Percentiles rank a stretch among this genome's conserved stretches.
These are phyloP conservation scores for Tetanocera ferruginea DNA, from an alignment of 2,888 invertebrate species.

Conservation along the genomic window DNA sequence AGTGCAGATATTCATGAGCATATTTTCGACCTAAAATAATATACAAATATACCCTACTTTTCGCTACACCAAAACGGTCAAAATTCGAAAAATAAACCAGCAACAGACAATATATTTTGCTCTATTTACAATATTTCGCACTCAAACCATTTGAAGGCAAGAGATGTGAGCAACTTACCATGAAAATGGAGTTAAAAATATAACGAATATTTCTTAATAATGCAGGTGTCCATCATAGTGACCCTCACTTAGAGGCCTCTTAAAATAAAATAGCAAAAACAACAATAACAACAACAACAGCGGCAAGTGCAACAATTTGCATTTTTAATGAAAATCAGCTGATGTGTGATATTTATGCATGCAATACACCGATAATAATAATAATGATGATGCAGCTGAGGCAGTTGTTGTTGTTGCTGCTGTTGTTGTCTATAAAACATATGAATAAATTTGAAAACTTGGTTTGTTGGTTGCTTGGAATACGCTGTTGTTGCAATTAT, in stretches of 20 bases:
- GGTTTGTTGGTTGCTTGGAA: background rate
- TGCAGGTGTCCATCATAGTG: slow-evolving; percentile 28
- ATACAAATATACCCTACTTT: no score
- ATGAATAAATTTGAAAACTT: background rate
- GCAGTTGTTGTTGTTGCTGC: background rate
- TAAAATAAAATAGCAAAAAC: slow-evolving; percentile 13
- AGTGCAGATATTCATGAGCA: no score
- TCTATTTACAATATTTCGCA: no score
- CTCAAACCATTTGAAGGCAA: no score
- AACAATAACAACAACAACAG: slow-evolving; percentile 12
- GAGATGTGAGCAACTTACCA: no score
- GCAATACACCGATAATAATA: background rate
- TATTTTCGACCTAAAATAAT: no score
- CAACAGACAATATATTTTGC: no score
- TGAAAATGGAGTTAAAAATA: background rate
- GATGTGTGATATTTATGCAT: background rate
- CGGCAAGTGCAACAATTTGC: slow-evolving; percentile 35
- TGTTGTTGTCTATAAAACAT: background rate
- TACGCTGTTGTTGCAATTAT: background rate
- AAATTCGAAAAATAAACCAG: no score
- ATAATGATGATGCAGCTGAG: background rate
- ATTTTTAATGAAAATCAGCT: slow-evolving; percentile 28
- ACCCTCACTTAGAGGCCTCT: slow-evolving; percentile 26
- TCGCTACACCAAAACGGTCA: no score
- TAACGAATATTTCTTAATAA: background rate